A percentile compares a stretch with the other conserved stretches of the same genome.
These are phyloP conservation scores for Coecobrya sp. DNA, from an alignment of 2,888 invertebrate genomes.

Conservation along the genomic window DNA sequence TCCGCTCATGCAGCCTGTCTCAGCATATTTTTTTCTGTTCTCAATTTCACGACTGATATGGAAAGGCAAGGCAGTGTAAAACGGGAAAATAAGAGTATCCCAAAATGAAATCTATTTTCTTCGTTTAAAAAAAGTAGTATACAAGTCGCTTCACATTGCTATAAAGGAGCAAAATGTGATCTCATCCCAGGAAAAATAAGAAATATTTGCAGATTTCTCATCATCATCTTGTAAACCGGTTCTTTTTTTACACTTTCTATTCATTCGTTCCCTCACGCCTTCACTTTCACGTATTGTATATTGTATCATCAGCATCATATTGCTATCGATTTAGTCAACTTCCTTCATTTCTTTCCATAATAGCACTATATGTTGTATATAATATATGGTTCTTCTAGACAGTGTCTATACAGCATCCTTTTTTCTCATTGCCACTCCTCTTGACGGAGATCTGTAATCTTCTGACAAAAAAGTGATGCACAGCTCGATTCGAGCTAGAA, in stretches of 20 bases:
- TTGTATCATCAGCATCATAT: slow-evolving; percentile 45
- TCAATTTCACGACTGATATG: background rate
- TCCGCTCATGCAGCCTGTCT: background rate
- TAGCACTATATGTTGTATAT: background rate
- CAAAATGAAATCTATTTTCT: background rate
- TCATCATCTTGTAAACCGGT: background rate
- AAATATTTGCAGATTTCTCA: slow-evolving; percentile 28
- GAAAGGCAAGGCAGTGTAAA: background rate
- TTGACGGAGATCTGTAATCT: slow-evolving; percentile 60
- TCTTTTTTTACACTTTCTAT: slow-evolving; percentile 1
- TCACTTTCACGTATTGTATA: background rate
- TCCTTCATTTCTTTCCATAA: slow-evolving; percentile 14
- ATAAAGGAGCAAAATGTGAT: background rate
- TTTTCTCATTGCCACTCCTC: slow-evolving; percentile 51
- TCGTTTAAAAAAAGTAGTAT: background rate
- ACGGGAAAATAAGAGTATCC: background rate
- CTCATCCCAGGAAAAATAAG: background rate
- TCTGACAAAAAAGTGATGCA: slow-evolving; percentile 51
- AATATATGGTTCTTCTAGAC: background rate
- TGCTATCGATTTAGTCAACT: slow-evolving; percentile 56
- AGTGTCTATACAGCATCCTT: background rate
- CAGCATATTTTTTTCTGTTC: slow-evolving; percentile 1
- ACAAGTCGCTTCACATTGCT: background rate
- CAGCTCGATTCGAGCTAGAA: background rate
- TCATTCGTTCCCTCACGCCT: background rate